Evolutionary conservation across 2,797 vertebrate genomes (phyloP).

Genomic region (Mus spretus): DNA sequence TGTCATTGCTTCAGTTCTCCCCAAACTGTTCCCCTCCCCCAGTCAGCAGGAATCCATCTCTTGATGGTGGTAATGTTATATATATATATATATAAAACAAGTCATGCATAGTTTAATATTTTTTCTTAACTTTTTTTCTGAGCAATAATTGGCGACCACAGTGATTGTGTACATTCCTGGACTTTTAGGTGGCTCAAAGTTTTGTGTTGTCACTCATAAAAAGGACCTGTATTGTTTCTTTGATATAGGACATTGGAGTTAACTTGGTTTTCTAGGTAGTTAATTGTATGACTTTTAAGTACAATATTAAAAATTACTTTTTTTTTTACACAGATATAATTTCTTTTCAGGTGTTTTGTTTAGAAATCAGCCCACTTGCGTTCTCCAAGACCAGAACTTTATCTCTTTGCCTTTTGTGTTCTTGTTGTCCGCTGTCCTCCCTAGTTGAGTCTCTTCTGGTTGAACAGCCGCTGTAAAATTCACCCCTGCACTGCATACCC

Average conservation of each 20-base stretch:
- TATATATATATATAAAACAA: background rate
- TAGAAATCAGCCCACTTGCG: background rate
- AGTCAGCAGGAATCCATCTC: background rate
- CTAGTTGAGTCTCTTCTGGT: background rate
- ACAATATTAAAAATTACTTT: background rate
- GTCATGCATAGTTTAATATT: background rate
- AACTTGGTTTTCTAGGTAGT: slow-evolving; percentile 26
- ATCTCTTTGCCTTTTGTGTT: background rate
- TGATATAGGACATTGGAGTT: background rate
- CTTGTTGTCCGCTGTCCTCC: background rate
- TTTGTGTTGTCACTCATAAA: background rate
- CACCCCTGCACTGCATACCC: background rate
- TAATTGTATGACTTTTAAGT: slow-evolving; percentile 24
- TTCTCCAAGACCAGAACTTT: background rate
- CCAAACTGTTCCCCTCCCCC: background rate
- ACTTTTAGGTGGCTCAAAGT: background rate
- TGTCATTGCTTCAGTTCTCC: background rate
- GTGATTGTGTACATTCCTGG: background rate
- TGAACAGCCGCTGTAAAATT: background rate
- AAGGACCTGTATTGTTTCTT: background rate
- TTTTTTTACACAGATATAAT: background rate
- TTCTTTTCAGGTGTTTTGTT: slow-evolving; percentile 52
- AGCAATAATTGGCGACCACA: background rate
- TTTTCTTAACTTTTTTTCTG: slow-evolving; percentile 14
- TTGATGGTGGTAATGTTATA: background rate